Conservation (phyloP, 2,888 invertebrate genomes). For the Tiphia femorata region DNA sequence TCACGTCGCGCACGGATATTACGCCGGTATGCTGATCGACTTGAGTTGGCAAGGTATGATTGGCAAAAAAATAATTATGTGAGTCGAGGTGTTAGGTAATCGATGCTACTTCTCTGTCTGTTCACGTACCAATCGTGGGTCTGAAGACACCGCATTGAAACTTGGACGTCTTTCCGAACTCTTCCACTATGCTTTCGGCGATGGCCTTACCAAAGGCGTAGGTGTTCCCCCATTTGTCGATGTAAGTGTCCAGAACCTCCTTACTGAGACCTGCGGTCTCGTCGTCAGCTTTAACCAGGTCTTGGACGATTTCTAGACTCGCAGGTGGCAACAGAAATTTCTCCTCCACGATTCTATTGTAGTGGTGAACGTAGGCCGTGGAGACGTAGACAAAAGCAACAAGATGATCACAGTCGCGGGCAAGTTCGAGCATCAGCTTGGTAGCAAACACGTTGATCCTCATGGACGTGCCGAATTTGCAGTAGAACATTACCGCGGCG, state of each 20-base stretch:
- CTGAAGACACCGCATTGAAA: constrained; percentile 51
- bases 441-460: constrained; percentile 49
- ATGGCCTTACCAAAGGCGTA: constrained; percentile 50
- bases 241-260: constrained; percentile 26
- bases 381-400: constrained; percentile 49
- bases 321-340: constrained; percentile 49
- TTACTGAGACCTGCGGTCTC: constrained; percentile 36
- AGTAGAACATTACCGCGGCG: constrained; percentile 34
- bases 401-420: constrained; percentile 42
- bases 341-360: constrained; percentile 43
- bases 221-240: constrained; percentile 47
- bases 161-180: constrained; percentile 29
- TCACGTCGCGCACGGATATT: too few relatives aligned
- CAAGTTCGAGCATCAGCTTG: constrained; percentile 47
- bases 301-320: constrained; percentile 45
- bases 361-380: constrained; percentile 49
- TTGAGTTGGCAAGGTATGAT: not conserved
- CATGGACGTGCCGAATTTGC: constrained; percentile 31
- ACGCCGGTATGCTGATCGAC: too few relatives aligned
- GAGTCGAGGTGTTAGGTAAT: not conserved
- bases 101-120: not conserved
- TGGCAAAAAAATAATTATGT: too few relatives aligned
- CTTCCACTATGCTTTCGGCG: constrained; percentile 51
- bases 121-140: constrained; percentile 46
- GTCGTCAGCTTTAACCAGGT: constrained; percentile 45